Evolutionary conservation across 2,113 vertebrate genomes (phyloP).

Genomic region (Seriola rivoliana): DNA sequence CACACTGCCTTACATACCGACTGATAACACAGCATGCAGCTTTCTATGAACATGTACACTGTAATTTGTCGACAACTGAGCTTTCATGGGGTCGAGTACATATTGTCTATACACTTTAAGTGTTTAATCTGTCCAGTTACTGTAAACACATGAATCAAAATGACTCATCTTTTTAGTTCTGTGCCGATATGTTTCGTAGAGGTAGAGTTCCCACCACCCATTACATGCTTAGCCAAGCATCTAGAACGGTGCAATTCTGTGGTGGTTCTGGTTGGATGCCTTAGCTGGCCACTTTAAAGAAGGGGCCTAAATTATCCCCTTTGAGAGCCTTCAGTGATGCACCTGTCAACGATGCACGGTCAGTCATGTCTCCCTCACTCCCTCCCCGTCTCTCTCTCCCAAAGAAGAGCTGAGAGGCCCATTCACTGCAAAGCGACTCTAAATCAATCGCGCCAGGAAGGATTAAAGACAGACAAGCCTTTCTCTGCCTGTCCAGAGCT

Average conservation of each 20-base stretch:
- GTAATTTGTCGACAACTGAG: neutral
- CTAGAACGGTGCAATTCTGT: constrained; percentile 23
- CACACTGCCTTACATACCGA: neutral
- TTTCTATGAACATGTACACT: constrained; percentile 29
- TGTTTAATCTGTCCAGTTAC: neutral
- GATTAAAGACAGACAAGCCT: constrained; percentile 68
- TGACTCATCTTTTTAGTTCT: neutral
- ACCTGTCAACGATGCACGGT: constrained; percentile 41
- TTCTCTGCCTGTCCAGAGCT: constrained; percentile 57
- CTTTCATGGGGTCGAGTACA: constrained; percentile 14
- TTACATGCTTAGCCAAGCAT: constrained; percentile 49
- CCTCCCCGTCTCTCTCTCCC: constrained; percentile 1
- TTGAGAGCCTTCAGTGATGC: constrained; percentile 46
- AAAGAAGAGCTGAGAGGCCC: constrained; percentile 54
- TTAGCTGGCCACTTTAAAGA: constrained; percentile 15
- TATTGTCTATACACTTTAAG: neutral
- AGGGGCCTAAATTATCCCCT: constrained; percentile 18
- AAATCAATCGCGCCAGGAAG: constrained; percentile 74
- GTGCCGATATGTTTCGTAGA: neutral
- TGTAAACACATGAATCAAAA: neutral
- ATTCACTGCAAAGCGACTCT: constrained; percentile 67
- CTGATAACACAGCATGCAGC: neutral
- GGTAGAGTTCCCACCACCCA: constrained; percentile 16
- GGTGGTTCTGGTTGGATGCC: constrained; percentile 37
- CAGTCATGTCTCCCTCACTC: constrained; percentile 28